A percentile compares a stretch with the other conserved stretches of the same genome.
These are phyloP conservation scores for Luperina nickerlii DNA, from an alignment of 2,888 invertebrate species.

Conservation along the genomic window DNA sequence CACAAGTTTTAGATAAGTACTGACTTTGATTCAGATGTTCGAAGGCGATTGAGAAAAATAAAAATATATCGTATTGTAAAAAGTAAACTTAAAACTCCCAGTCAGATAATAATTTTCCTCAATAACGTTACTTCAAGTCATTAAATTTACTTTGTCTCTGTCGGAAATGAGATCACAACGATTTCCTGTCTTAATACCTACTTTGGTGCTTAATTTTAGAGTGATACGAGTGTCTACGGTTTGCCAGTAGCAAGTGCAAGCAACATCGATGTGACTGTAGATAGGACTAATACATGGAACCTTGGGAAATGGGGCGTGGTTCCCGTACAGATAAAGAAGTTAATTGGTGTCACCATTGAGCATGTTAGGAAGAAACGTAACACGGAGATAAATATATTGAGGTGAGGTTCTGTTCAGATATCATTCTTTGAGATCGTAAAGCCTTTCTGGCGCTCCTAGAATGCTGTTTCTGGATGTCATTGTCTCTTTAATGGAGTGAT, in stretches of 20 bases:
- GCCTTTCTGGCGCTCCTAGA: slow-evolving; percentile 32
- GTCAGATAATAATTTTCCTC: slow-evolving; percentile 10
- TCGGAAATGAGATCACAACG: slow-evolving; percentile 41
- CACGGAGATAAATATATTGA: slow-evolving; percentile 85
- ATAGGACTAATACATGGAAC: slow-evolving; percentile 78
- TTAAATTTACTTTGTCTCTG: slow-evolving; percentile 8
- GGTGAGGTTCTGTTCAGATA: slow-evolving; percentile 70
- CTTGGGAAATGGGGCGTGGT: slow-evolving; percentile 85
- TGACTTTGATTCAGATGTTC: slow-evolving; percentile 38
- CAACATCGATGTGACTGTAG: slow-evolving; percentile 79
- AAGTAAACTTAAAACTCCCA: slow-evolving; percentile 17
- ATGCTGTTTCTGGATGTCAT: slow-evolving; percentile 31
- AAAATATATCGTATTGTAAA: slow-evolving; percentile 35
- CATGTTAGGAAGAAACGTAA: slow-evolving; percentile 81
- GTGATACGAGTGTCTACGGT: slow-evolving; percentile 84
- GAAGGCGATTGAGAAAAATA: slow-evolving; percentile 21
- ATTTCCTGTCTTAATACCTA: slow-evolving; percentile 31
- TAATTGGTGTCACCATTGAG: slow-evolving; percentile 79
- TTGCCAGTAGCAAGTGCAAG: slow-evolving; percentile 84
- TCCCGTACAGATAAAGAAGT: slow-evolving; percentile 83
- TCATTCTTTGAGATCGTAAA: slow-evolving; percentile 28
- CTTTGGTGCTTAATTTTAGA: slow-evolving; percentile 72
- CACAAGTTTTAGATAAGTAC: slow-evolving; percentile 25
- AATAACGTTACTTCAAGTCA: slow-evolving; percentile 17
- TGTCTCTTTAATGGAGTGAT: slow-evolving; percentile 40